Evolutionary conservation across 2,797 vertebrate species (phyloP).

Genomic region (Sus cebifrons): DNA sequence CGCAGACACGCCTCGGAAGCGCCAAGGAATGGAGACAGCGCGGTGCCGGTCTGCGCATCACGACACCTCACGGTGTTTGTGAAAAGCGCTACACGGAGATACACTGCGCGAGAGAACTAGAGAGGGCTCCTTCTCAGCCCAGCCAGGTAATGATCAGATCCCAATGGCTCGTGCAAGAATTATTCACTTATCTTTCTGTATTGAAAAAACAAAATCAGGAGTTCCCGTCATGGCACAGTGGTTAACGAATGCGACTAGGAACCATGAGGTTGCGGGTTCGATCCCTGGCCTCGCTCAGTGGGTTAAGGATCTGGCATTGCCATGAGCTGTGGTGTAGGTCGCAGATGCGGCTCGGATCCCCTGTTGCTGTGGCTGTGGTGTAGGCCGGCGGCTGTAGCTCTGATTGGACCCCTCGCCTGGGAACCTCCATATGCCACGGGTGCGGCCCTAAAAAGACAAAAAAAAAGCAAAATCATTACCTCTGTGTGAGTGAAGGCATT

Average conservation of each 20-base stretch:
- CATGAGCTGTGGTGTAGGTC: too few species aligned
- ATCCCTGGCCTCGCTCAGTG: too few species aligned
- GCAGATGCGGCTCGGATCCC: too few species aligned
- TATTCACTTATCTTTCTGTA: slow-evolving; percentile 64
- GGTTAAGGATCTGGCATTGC: too few species aligned
- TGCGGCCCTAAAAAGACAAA: too few species aligned
- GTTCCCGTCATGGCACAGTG: too few species aligned
- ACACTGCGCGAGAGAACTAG: not conserved
- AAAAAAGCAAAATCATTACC: slow-evolving; percentile 48
- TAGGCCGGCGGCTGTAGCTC: too few species aligned
- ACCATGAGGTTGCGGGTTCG: too few species aligned
- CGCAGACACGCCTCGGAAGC: not conserved
- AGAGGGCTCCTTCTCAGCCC: not conserved
- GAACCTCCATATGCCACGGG: too few species aligned
- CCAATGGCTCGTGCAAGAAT: slow-evolving; percentile 22
- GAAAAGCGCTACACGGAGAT: slow-evolving; percentile 28
- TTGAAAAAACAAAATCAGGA: slow-evolving; percentile 50
- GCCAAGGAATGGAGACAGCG: slow-evolving; percentile 3
- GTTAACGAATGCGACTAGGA: too few species aligned
- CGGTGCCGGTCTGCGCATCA: not conserved
- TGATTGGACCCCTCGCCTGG: too few species aligned
- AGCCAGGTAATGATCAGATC: slow-evolving; percentile 53
- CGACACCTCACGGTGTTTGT: not conserved
- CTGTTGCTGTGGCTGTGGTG: too few species aligned
- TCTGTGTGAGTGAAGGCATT: slow-evolving; percentile 53